Base-by-base conservation (phyloP, 1,140 invertebrate species). In the Lordiphosa clarofinis region DNA sequence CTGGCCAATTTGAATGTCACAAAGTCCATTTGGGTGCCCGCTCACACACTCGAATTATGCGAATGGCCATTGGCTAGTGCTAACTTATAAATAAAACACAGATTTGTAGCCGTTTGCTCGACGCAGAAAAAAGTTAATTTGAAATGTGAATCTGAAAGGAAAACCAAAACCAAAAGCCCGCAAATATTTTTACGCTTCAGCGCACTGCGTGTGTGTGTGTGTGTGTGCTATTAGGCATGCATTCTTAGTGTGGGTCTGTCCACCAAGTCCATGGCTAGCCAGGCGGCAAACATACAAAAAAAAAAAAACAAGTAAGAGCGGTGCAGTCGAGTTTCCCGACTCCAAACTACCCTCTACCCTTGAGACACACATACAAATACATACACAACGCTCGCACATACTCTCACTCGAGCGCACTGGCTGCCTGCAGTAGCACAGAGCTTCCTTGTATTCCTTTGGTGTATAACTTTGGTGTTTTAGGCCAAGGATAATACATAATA, bases 161-260 rank as follows among this genome's bases (percentile, higher is more conserved):
- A 61, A 44, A 44, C 56, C 43, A 55, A 49, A 64, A 56, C 52
- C 49, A 59, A 75, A 75, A 62, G 67, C 61, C 59, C 48, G 49
- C 73, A 67, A 76, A 78, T 63, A 73, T 78, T 76, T 61, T 67
- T 63, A 72, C 75, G 73, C 73, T 68, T 56, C 67, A 78, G 38
- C 62, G 67, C 67, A 49, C 40, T 19, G 48, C 33, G 31, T 42
- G 35, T 56, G 15, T 37, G 39, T 31, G 44, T 15, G 54, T 31
- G 42, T 40, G n/a, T 11, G 19, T 54, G 33, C 3, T 42, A 69
- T 78, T 79, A 73, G 74, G 74, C 73, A 73, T 79, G 73, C 74
- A 78, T 74, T 76, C 72, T 53, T 54, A 40, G 53, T 36, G 49
- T 36, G 44, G 28, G 46, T 46, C n/a, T 15, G n/a, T n/a, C n/a